Evolutionary conservation across 2,113 vertebrate genomes (phyloP), one percentile per base, ranked within the genome.

Genomic region (Rhinoptilus africanus): DNA sequence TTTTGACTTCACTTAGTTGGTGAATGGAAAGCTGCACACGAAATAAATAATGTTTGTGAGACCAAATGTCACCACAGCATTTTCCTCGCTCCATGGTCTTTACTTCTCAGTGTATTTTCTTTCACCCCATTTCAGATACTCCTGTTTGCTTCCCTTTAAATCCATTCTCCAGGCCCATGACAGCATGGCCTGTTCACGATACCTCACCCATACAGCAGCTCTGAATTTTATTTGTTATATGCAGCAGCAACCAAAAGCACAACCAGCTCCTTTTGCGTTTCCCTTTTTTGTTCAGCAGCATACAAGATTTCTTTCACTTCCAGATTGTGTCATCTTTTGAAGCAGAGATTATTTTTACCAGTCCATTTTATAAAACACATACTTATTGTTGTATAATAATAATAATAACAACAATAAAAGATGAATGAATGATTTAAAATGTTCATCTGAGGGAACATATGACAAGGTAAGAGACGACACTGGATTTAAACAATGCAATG

Each of bases 1-100:
- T 63, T 93, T 93, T 88, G 85, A 91, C 88, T 83, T 92, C 68
- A 66, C 71, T 88, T 88, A 68, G 62, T 32, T 85, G 67, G 68
- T 91, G 75, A 92, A 84, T 78, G 51, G 72, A 95, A 92, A 85
- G 75, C 51, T 91, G 50, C 60, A 59, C 59, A 86, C 0, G 2
- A 95, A 88, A 92, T 43, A 92, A 94, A 64, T 63, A 73, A 66
- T 26, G 19, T 86, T 88, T 88, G 67, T 74, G 67, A 88, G 51
- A 62, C 18, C 72, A 93, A 92, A 88, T 47, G 64, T 72, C 32
- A 8, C 45, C 79, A 56, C 41, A 74, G 16, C 59, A 56, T 73
- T 92, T 62, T 92, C 26, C 71, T 67, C 0, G 0, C 30, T 23
- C 24, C n/a, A 45, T 12, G 39, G 21, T 56, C 41, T 88, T 71